Evolutionary conservation across 2,797 vertebrate species (phyloP).

Genomic region (Cynopterus sphinx): DNA sequence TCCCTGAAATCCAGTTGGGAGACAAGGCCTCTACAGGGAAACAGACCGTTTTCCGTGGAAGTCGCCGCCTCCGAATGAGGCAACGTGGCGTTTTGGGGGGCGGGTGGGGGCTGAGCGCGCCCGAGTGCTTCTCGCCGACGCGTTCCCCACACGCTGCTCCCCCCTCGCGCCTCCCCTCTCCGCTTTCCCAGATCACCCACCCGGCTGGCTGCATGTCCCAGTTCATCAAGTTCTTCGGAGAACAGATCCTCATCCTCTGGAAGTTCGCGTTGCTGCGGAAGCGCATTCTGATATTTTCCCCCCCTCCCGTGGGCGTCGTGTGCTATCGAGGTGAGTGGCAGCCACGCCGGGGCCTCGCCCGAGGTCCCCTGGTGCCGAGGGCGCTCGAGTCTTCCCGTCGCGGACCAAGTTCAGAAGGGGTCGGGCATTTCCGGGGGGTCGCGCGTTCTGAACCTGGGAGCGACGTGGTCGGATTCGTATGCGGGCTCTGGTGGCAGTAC

Average conservation of each 20-base stretch:
- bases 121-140: not conserved
- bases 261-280: constrained; percentile 98
- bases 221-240: constrained; percentile 99
- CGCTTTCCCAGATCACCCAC: constrained; percentile 93
- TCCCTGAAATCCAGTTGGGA: not conserved
- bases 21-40: not conserved
- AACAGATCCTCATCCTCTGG: constrained; percentile 98
- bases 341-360: not conserved
- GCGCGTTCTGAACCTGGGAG: not conserved
- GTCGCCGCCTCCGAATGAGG: not conserved
- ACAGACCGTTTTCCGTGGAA: not conserved
- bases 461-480: not conserved
- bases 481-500: not conserved
- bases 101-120: fast-evolving
- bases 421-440: not conserved
- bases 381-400: not conserved
- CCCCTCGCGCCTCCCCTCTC: not conserved
- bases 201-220: constrained; percentile 99
- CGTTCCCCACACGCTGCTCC: constrained; percentile 61
- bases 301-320: constrained; percentile 97
- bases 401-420: not conserved
- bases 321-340: constrained; percentile 94
- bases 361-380: too few relatives aligned
- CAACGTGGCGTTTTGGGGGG: not conserved
- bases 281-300: constrained; percentile 97